Evolutionary conservation across 2,113 vertebrate species (phyloP), one percentile per base, ranked within the genome.

Genomic region (Paracanthobrama guichenoti): DNA sequence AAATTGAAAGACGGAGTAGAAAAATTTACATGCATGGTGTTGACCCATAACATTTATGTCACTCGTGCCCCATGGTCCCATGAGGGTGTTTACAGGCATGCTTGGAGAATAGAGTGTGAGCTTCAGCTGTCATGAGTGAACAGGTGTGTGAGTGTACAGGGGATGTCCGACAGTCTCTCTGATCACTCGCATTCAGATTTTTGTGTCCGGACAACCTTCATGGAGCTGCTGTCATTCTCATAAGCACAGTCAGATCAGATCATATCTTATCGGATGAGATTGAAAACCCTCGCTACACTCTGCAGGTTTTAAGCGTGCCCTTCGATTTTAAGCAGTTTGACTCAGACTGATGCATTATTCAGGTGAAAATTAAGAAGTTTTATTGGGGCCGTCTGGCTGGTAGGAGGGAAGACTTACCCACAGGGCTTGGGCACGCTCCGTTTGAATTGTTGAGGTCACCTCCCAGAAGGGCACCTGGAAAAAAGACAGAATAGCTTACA

Each of bases 371-470:
- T 3, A 64, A 84, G 76, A 69, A 24, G 44, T 72, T 53, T 44
- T 57, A 82, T 69, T 69, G 31, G 48, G 64, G 12, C 48, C 6
- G 64, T 50, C 78, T 66, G 26, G 44, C 24, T 66, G 35, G 35
- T 67, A 26, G 24, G 60, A 80, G 14, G 66, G 24, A 82, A 74
- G 16, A 96, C 97, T 99, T 89, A 99, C 97, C 96, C 22, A 99
- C 96, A 4, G 97, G 97, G 89, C 97, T 99, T 0, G 97, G 97
- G 76, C 97, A 98, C 59, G 95, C 96, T 91, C 97, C 97, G 0
- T 99, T 99, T 0, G 96, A 96, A 90, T 93, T 98, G 89, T 93
- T 96, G 88, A 98, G 89, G 86, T 99, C 97, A 85, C 97, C 97
- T 39, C 97, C 97, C 0, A 99, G 90, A 93, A 99, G 94, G 3